Conservation (phyloP, 2,113 vertebrate species). For the Syrmaticus mikado region DNA sequence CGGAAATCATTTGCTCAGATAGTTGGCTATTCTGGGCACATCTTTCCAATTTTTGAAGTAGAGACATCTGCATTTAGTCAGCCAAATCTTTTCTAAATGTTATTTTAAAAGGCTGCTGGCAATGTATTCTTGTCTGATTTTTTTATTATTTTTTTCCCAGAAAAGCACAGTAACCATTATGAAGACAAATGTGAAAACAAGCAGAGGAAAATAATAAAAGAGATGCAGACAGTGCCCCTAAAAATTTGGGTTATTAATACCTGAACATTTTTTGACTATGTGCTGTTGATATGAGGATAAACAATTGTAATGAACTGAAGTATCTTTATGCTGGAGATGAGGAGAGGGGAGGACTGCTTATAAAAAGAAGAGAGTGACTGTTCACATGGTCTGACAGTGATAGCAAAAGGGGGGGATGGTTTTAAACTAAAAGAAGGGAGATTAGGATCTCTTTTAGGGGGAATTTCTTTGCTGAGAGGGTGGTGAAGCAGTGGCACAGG, state of each 20-base stretch:
- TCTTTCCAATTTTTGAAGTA: background rate
- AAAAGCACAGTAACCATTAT: background rate
- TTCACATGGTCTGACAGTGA: no score
- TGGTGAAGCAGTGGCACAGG: no score
- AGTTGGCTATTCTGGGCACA: background rate
- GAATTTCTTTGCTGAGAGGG: no score
- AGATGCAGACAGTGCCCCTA: background rate
- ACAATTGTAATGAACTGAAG: background rate
- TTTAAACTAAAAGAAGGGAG: no score
- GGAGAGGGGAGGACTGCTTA: background rate
- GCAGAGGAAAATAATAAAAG: background rate
- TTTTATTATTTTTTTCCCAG: background rate
- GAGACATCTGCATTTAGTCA: constrained; percentile 23
- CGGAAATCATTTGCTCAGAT: background rate
- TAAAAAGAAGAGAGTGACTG: no score
- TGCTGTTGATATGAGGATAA: background rate
- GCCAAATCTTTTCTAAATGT: background rate
- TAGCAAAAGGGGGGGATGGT: no score
- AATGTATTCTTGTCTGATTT: background rate
- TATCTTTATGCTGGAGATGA: background rate
- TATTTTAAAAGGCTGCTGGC: constrained; percentile 14
- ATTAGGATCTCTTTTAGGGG: no score
- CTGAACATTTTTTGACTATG: rapidly evolving
- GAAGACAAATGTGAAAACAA: background rate
- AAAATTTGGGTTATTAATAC: background rate